Base-by-base conservation (phyloP, 2,797 vertebrate species). In the Micropoecilia bifurca region DNA sequence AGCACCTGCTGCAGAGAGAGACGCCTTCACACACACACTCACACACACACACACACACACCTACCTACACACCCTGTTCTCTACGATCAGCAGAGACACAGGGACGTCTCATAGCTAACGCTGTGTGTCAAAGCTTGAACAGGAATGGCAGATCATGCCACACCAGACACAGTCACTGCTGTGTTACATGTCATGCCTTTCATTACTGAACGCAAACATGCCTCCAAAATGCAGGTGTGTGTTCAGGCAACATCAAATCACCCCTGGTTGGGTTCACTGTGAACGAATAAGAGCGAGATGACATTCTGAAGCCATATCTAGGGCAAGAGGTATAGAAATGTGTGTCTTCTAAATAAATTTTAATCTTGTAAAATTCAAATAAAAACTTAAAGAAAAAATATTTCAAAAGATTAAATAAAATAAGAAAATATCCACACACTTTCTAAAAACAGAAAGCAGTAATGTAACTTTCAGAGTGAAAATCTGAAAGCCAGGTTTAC, bases 171-270 rank as follows among this genome's bases (percentile, higher is more conserved):
- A 18, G 22, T 55, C 36, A 6, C 22, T 41, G 63, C n/a, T 36
- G 76, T 71, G 50, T 53, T 41, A 71, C 47, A 55, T 71, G 75
- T 22, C 74, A 30, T 28, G 55, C 43, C 57, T 66, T 20, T 6
- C 20, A 25, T 47, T 47, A 5, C 57, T 25, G 43, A 63, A 16
- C 5, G 18, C 41, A 22, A 55, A 43, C 73, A 43, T 28, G 66
- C 39, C 39, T n/a, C 12, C 73, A 16, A 36, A 41, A 39, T 16
- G 50, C 48, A 39, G 50, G 22, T 50, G 10, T 55, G 33, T 36
- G 33, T 53, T 33, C 20, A 25, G 50, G 30, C 30, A 73, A 22
- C 7, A 10, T 36, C 6, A 50, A 30, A 22, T 14, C 30, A 13
- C 3, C 33, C 14, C 72, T 25, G 72, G 48, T 6, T 53, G 20